A percentile compares a stretch with the other conserved stretches of the same genome.
These are phyloP conservation scores for Podiceps cristatus DNA, from an alignment of 2,113 vertebrate genomes.

Conservation along the genomic window DNA sequence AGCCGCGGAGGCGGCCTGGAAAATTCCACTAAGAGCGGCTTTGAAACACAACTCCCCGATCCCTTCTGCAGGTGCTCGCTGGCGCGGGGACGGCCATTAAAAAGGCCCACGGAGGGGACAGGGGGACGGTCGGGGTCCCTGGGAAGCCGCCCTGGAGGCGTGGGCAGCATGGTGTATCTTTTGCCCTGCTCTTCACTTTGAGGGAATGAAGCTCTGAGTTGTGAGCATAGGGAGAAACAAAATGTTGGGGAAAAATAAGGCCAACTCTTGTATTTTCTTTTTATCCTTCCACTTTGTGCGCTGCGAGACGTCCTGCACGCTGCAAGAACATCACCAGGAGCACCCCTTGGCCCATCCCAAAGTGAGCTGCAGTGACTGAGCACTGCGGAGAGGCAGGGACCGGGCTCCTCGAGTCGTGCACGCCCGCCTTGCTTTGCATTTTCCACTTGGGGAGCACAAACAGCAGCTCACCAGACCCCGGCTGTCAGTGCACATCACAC, in stretches of 20 bases:
- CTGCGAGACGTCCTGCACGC: background rate
- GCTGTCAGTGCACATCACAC: background rate
- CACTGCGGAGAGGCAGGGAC: background rate
- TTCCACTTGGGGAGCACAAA: background rate
- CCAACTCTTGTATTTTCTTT: background rate
- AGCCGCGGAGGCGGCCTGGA: slow-evolving; percentile 58
- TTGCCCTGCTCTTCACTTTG: background rate
- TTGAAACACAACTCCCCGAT: slow-evolving; percentile 60
- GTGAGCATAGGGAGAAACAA: background rate
- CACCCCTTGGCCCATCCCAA: background rate
- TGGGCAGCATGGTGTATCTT: rapidly evolving
- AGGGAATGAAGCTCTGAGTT: background rate
- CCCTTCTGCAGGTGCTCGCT: slow-evolving; percentile 55
- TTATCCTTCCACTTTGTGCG: background rate
- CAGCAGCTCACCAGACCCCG: rapidly evolving
- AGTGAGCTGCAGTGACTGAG: background rate
- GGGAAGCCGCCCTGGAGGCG: background rate
- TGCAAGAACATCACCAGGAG: background rate
- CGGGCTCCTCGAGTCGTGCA: rapidly evolving
- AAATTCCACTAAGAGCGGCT: slow-evolving; percentile 69
- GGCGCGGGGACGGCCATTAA: background rate
- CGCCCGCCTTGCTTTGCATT: background rate
- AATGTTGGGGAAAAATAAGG: background rate
- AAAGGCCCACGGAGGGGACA: background rate
- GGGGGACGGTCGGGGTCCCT: background rate